Conservation (phyloP, 2,888 invertebrate genomes). For the Polyploca ridens region DNA sequence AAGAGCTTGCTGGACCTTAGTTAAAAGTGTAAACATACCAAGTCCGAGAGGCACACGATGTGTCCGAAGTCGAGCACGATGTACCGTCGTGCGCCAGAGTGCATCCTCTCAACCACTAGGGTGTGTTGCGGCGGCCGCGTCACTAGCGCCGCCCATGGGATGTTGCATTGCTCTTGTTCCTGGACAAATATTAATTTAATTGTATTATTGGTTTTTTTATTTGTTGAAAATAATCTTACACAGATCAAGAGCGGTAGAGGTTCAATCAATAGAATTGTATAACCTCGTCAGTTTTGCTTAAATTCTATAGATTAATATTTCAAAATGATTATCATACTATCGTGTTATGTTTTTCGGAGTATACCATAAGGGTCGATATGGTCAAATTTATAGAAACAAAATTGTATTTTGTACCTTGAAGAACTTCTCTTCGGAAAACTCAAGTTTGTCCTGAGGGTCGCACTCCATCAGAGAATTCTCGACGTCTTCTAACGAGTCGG, state of each 20-base stretch:
- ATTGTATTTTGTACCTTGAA: constrained; percentile 55
- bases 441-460: constrained; percentile 74
- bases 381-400: background rate
- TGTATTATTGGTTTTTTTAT: too few relatives aligned
- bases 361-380: too few relatives aligned
- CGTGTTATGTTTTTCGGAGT: too few relatives aligned
- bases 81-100: constrained; percentile 96
- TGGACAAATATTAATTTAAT: constrained; percentile 25
- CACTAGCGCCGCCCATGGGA: constrained; percentile 91
- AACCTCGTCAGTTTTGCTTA: too few relatives aligned
- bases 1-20: too few relatives aligned
- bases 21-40: constrained; percentile 64
- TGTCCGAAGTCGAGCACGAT: constrained; percentile 96
- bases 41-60: constrained; percentile 93
- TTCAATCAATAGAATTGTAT: too few relatives aligned
- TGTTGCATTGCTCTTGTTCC: constrained; percentile 75
- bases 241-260: too few relatives aligned
- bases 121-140: constrained; percentile 93
- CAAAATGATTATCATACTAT: too few relatives aligned
- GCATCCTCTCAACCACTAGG: constrained; percentile 96
- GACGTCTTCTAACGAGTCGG: constrained; percentile 72
- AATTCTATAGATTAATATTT: too few relatives aligned
- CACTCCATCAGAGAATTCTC: constrained; percentile 79
- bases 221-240: too few relatives aligned
- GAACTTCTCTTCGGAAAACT: constrained; percentile 68